phyloP scores from a whole-genome alignment of 1,140 invertebrate species.

The Scaptomyza montana region DNA sequence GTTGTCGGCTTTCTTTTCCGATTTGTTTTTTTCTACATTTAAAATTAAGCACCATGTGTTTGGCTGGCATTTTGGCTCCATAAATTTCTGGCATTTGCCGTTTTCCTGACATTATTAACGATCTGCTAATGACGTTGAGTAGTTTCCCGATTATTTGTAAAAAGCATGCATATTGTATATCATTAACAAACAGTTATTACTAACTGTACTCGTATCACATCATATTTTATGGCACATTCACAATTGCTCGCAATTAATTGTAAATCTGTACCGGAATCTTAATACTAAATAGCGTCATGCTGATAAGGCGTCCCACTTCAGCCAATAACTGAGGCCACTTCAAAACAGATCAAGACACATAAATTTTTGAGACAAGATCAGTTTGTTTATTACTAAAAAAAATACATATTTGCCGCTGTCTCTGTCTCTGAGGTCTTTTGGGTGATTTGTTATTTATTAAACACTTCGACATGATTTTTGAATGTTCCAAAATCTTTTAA shows the following conservation, averaged over 20 bases:
- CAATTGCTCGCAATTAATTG: slow-evolving; percentile 62
- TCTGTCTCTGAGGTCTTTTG: slow-evolving; percentile 34
- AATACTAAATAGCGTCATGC: neutral
- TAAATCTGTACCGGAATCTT: slow-evolving; percentile 50
- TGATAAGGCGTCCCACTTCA: slow-evolving; percentile 50
- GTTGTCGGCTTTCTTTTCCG: slow-evolving; percentile 48
- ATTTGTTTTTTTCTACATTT: slow-evolving; percentile 63
- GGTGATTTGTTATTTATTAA: slow-evolving; percentile 67
- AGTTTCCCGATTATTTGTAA: slow-evolving; percentile 44
- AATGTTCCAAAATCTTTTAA: slow-evolving; percentile 25
- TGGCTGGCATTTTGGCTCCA: slow-evolving; percentile 17
- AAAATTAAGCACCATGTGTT: slow-evolving; percentile 21
- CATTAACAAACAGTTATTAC: slow-evolving; percentile 6
- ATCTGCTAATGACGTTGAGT: slow-evolving; percentile 57
- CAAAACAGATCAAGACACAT: slow-evolving; percentile 59
- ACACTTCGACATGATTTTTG: slow-evolving; percentile 49
- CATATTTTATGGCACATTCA: slow-evolving; percentile 23
- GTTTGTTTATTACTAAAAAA: slow-evolving; percentile 33
- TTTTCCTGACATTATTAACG: slow-evolving; percentile 53
- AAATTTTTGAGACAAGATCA: slow-evolving; percentile 35
- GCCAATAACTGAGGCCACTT: slow-evolving; percentile 41
- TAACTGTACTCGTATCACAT: neutral
- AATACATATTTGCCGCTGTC: neutral
- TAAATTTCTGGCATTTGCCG: slow-evolving; percentile 43
- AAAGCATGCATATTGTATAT: slow-evolving; percentile 19